Evolutionary conservation across 2,888 invertebrate genomes (phyloP).

Genomic region (Cephonodes hylas): DNA sequence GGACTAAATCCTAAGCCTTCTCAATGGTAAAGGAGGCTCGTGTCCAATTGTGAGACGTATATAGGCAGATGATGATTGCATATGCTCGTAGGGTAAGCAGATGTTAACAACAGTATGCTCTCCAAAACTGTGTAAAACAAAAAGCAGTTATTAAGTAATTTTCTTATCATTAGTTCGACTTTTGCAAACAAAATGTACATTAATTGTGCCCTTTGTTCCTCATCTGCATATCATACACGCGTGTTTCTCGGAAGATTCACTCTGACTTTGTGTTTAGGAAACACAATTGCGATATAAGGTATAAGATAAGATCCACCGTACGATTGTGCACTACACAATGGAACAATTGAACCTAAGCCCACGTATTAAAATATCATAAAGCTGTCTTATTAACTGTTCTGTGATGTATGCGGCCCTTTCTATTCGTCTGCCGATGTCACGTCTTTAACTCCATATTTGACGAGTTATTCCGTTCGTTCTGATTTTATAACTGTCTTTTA

Average conservation of each 20-base stretch:
- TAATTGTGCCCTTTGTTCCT: background rate
- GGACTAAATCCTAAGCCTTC: too few species aligned
- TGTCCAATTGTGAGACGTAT: too few species aligned
- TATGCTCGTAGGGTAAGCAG: too few species aligned
- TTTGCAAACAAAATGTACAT: background rate
- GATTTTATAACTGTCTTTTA: too few species aligned
- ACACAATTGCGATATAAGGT: slow-evolving; percentile 4
- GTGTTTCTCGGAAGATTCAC: background rate
- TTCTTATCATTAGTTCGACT: too few species aligned
- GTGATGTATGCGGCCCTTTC: slow-evolving; percentile 2
- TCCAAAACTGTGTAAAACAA: too few species aligned
- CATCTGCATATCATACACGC: background rate
- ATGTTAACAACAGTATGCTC: too few species aligned
- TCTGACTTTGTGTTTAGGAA: background rate
- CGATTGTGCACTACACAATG: slow-evolving; percentile 13
- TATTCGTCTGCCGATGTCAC: background rate
- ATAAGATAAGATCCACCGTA: background rate
- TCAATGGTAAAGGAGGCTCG: too few species aligned
- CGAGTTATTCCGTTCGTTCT: too few species aligned
- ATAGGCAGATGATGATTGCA: too few species aligned
- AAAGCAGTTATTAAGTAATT: too few species aligned
- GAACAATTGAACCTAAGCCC: slow-evolving; percentile 25
- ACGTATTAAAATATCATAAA: slow-evolving; percentile 41
- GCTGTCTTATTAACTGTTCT: slow-evolving; percentile 48
- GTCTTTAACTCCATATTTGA: background rate